Percentiles rank a stretch among this genome's conserved stretches.
These are phyloP conservation scores for Rhinophrynus dorsalis DNA, from an alignment of 2,797 vertebrate genomes.

Conservation along the genomic window DNA sequence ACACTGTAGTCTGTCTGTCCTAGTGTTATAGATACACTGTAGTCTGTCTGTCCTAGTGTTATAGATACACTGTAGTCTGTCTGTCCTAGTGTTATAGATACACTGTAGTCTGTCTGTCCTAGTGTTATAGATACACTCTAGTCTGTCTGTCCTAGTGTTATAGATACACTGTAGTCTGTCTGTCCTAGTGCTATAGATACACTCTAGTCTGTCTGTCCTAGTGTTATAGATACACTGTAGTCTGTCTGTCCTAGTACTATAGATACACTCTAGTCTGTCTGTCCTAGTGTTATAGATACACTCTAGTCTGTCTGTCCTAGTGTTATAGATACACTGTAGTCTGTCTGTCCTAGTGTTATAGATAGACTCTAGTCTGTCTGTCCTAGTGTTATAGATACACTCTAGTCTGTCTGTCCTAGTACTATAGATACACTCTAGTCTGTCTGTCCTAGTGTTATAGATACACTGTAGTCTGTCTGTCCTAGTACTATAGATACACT, in stretches of 20 bases:
- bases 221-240: neutral
- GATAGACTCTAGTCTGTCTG: neutral
- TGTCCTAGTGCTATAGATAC: too few relatives aligned
- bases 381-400: too few relatives aligned
- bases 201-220: too few relatives aligned
- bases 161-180: neutral
- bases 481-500: neutral
- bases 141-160: neutral
- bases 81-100: neutral
- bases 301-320: neutral
- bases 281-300: neutral
- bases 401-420: too few relatives aligned
- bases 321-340: too few relatives aligned
- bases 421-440: neutral
- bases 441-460: neutral
- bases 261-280: too few relatives aligned
- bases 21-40: neutral
- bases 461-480: too few relatives aligned
- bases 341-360: neutral
- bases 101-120: neutral
- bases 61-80: too few relatives aligned
- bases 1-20: too few relatives aligned
- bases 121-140: too few relatives aligned
- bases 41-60: neutral
- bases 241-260: neutral